Base-by-base conservation (phyloP, 2,797 vertebrate genomes). In the Acanthiza pusilla region DNA sequence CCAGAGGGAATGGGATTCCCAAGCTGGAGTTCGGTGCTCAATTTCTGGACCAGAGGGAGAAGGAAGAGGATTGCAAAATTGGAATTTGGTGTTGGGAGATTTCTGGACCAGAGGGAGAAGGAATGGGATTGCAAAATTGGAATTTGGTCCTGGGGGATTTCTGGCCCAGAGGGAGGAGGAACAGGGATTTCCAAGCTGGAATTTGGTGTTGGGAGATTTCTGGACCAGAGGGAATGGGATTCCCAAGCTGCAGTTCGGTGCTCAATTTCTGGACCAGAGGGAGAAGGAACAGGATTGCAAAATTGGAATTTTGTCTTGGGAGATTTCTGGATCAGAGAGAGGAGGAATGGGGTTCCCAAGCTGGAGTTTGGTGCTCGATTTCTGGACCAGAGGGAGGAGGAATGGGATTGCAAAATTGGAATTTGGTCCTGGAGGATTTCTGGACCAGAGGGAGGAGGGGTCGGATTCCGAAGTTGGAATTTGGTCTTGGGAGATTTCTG, bases 241-340 rank as follows among this genome's bases (percentile, higher is more conserved):
- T 62, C 18, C 60, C 27, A 7, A 40, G 19, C 27, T 32, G 2
- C 21, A 1, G 14, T 30, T n/a, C 3, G 50, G n/a, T 32, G 16
- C 6, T 0, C n/a, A n/a, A n/a, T 25, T 48, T 48, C 5, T 36
- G 2, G 34, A 38, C 4, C 4, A 13, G 16, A 13, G 7, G 42
- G 42, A 80, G 36, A 26, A 74, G 58, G 12, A 29, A 7, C 1
- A 4, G 38, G 18, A 30, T 29, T 61, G 9, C 60, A 18, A 7
- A 40, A 9, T 26, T 32, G 2, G 29, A 1, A 7, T 30, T n/a
- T 4, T 45, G 42, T 32, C 13, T 6, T 0, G 20, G 25, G 76
- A 51, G 71, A 7, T 16, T 3, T 19, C 7, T 10, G 3, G 70
- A 25, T 3, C n/a, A 30, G 58, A 4, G 43, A 18, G 43, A 43